A percentile compares a stretch with the other conserved stretches of the same genome.
Conservation (phyloP, 2,888 invertebrate genomes). For the Drosophila paranaensis region DNA sequence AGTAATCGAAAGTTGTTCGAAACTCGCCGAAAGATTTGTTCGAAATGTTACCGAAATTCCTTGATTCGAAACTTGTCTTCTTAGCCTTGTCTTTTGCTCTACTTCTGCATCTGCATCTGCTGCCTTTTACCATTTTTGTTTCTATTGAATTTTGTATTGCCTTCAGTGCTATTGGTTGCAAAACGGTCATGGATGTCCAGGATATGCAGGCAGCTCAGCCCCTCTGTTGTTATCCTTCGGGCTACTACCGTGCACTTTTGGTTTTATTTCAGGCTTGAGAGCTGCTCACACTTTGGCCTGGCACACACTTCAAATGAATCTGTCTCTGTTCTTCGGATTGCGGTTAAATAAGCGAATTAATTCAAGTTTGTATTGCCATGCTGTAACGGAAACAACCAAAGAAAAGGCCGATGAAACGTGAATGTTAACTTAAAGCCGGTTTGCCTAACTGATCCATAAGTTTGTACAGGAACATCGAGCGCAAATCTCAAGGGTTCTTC, state of each 20-base stretch:
- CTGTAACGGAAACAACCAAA: conserved; percentile 76
- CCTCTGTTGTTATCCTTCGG: background rate
- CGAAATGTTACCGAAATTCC: conserved; percentile 75
- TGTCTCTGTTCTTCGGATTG: conserved; percentile 14
- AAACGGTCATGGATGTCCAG: conserved; percentile 89
- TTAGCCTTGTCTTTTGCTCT: conserved; percentile 68
- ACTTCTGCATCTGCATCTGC: conserved; percentile 44
- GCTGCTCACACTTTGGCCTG: conserved; percentile 85
- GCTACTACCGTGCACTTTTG: conserved; percentile 72
- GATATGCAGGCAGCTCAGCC: conserved; percentile 41
- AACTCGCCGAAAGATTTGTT: conserved; percentile 72
- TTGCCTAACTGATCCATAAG: conserved; percentile 26
- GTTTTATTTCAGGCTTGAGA: conserved; percentile 92
- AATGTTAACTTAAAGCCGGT: conserved; percentile 72
- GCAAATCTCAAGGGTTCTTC: conserved; percentile 46
- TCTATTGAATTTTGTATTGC: conserved; percentile 85
- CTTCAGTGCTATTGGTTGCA: conserved; percentile 91
- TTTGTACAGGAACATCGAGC: conserved; percentile 33
- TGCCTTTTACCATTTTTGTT: conserved; percentile 22
- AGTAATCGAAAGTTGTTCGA: conserved; percentile 75
- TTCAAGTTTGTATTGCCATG: conserved; percentile 58
- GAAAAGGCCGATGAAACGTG: conserved; percentile 65
- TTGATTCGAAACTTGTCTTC: conserved; percentile 75
- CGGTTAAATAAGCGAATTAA: conserved; percentile 2
- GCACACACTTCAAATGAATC: conserved; percentile 47